Conservation (phyloP, 1,140 invertebrate genomes). For the Teleopsis dalmanni region DNA sequence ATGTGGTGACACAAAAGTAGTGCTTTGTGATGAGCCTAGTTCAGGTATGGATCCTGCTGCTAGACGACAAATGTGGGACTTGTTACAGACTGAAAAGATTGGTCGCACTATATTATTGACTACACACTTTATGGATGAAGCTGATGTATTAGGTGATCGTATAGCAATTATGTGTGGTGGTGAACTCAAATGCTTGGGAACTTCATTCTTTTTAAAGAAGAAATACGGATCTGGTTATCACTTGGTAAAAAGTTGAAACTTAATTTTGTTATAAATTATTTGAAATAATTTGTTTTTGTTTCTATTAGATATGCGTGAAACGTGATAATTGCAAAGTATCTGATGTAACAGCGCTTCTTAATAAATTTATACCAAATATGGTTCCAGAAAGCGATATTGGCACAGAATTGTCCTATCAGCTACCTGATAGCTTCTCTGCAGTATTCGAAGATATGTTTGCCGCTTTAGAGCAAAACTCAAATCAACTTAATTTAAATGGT, state of each 20-base stretch:
- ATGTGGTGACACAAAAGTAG: conserved; percentile 57
- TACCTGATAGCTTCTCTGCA: conserved; percentile 25
- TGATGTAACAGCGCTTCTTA: conserved; percentile 27
- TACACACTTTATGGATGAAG: conserved; percentile 99
- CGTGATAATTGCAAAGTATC: conserved; percentile 22
- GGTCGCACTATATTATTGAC: conserved; percentile 75
- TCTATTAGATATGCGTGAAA: conserved; percentile 41
- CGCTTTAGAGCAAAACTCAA: conserved; percentile 23
- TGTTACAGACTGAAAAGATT: conserved; percentile 55
- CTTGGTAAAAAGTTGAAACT: too few relatives aligned
- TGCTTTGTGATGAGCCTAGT: conserved; percentile 89
- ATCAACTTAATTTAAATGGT: conserved; percentile 52
- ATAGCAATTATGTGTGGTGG: conserved; percentile 86
- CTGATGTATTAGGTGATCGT: conserved; percentile 86
- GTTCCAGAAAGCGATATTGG: conserved; percentile 33
- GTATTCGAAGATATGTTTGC: conserved; percentile 34
- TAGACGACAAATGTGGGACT: conserved; percentile 80
- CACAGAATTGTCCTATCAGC: conserved; percentile 29
- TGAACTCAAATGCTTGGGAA: conserved; percentile 72
- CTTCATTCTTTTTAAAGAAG: conserved; percentile 81
- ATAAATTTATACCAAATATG: conserved; percentile 30
- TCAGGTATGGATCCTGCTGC: conserved; percentile 93
- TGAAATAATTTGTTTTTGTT: too few relatives aligned
- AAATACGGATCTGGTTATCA: conserved; percentile 57
- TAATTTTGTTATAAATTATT: too few relatives aligned